Evolutionary conservation across 2,888 invertebrate genomes (phyloP).

Genomic region (Busseola fusca): DNA sequence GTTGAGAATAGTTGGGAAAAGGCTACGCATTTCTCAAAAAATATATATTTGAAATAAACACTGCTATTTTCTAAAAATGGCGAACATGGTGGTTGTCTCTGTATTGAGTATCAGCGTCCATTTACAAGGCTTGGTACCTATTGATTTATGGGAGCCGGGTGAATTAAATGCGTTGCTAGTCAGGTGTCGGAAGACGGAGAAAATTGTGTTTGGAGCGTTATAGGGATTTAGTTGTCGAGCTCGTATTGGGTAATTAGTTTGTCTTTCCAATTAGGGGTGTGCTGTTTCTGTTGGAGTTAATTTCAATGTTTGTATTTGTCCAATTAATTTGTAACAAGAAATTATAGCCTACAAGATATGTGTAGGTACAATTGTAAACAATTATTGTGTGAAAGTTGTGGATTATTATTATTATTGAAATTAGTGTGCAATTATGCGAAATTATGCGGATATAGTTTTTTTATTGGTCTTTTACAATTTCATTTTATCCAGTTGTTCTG

Average conservation of each 20-base stretch:
- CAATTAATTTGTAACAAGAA: neutral
- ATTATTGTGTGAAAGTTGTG: too few relatives aligned
- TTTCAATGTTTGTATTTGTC: slow-evolving; percentile 3
- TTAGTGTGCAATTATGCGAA: neutral
- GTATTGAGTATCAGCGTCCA: slow-evolving; percentile 14
- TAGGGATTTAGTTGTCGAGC: slow-evolving; percentile 24
- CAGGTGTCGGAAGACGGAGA: slow-evolving; percentile 25
- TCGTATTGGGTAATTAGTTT: slow-evolving; percentile 47
- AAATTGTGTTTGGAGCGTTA: slow-evolving; percentile 30
- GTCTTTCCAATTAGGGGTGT: slow-evolving; percentile 33
- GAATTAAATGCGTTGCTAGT: slow-evolving; percentile 58
- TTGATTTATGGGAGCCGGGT: slow-evolving; percentile 64
- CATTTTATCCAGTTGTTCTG: neutral
- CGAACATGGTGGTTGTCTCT: neutral
- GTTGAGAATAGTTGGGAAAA: too few relatives aligned
- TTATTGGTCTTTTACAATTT: neutral
- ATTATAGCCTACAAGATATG: neutral
- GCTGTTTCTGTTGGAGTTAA: slow-evolving; percentile 8
- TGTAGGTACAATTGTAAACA: neutral
- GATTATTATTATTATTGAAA: too few relatives aligned
- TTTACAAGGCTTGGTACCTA: slow-evolving; percentile 68
- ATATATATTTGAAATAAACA: neutral
- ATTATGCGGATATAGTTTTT: neutral
- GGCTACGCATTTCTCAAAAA: neutral
- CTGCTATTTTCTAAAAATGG: neutral